Base-by-base conservation (phyloP, 2,797 vertebrate genomes). In the Chlorospingus semifuscus region DNA sequence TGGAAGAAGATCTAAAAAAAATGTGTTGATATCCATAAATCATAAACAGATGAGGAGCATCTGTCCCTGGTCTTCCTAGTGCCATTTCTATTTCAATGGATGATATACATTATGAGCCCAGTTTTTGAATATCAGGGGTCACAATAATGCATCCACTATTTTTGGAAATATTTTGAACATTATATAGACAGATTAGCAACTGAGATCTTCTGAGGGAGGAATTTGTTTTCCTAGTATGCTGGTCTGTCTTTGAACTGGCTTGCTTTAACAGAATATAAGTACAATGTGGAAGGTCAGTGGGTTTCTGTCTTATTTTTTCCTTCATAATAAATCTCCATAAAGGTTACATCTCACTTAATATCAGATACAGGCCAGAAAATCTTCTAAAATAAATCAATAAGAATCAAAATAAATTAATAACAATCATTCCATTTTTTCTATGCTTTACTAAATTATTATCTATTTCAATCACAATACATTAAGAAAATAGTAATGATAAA, bases 1-100 rank as follows among this genome's bases (percentile, higher is more conserved):
- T 84, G 68, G 60, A 94, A 90, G 32, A 90, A 83, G 46, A 93
- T 83, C 68, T 36, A 83, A 84, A 23, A 90, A 75, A 92, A 57
- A 82, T 68, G 39, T 65, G 37, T 41, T 94, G 66, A 90, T 89
- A 81, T 49, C 15, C 68, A 39, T 55, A 69, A 84, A 79, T 82
- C 8, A 1, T 59, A 90, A 76, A 64, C 50, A 90, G 44, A 42
- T 66, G 52, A 78, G 27, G n/a, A 76, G 44, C 79, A 83, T 91
- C 44, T 88, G 11, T 9, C 36, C 16, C 34, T 87, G 24, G 32
- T 95, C 21, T 52, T 87, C 42, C 41, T 85, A 47, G 7, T 64
- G 29, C 8, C 29, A 49, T 69, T 93, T 82, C 42, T 84, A 16
- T 27, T 37, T 59, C 9, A 82, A 68, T 32, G 29, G 32, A 50